These are phyloP conservation scores for Phalangium opilio DNA, from an alignment of 2,888 invertebrate genomes.

Conservation along the genomic window DNA sequence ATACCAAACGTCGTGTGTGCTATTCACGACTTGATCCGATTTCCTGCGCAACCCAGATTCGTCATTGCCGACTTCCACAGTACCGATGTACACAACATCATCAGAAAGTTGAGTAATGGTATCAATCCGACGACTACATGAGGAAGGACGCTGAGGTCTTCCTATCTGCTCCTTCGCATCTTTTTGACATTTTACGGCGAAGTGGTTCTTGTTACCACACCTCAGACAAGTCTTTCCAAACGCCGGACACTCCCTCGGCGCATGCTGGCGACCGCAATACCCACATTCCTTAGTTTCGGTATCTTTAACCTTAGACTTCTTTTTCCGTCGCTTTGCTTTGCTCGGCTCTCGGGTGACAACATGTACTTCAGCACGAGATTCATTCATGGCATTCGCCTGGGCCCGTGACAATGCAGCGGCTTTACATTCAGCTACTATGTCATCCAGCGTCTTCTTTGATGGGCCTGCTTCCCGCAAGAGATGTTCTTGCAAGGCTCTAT, in stretches of 20 bases:
- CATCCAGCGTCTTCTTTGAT: neutral
- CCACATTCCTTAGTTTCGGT: neutral
- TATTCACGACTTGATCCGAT: too few relatives aligned
- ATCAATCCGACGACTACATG: too few relatives aligned
- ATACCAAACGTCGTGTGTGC: too few relatives aligned
- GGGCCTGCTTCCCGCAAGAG: slow-evolving; percentile 2
- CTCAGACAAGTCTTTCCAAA: slow-evolving; percentile 1
- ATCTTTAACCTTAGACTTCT: neutral
- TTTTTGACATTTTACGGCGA: neutral
- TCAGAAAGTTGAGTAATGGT: too few relatives aligned
- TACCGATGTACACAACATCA: too few relatives aligned
- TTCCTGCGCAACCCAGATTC: too few relatives aligned
- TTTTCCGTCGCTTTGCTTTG: neutral
- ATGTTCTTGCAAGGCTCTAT: slow-evolving; percentile 5
- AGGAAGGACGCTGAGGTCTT: too few relatives aligned
- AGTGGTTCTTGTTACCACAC: slow-evolving; percentile 8
- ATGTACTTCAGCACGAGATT: too few relatives aligned
- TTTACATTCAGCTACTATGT: slow-evolving; percentile 3
- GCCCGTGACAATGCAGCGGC: neutral
- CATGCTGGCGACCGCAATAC: slow-evolving; percentile 3
- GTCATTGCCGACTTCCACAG: too few relatives aligned
- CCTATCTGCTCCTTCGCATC: too few relatives aligned
- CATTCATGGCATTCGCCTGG: too few relatives aligned
- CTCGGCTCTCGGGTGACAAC: neutral
- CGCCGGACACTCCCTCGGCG: slow-evolving; percentile 3